phyloP scores from a whole-genome alignment of 2,888 invertebrate species.

The Rhaphigaster nebulosa region DNA sequence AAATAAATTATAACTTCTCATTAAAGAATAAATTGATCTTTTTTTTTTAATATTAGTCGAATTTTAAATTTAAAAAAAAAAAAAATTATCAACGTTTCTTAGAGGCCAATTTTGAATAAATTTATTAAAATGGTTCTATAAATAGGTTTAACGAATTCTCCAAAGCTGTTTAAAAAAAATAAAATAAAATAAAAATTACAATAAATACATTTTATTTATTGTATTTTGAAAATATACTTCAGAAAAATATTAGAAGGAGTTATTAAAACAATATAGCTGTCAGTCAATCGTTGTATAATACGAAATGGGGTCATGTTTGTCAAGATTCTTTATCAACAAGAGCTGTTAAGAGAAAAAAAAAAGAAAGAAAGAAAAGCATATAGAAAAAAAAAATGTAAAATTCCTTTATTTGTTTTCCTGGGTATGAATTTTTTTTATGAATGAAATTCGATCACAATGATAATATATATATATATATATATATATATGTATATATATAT shows the following conservation, averaged over 20 bases:
- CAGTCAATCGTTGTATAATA: slow-evolving; percentile 10
- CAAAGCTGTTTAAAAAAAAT: no score
- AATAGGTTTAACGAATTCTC: no score
- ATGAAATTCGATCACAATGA: not conserved
- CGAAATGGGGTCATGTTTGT: slow-evolving; percentile 57
- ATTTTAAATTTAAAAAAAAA: no score
- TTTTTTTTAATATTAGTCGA: no score
- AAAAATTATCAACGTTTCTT: no score
- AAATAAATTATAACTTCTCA: no score
- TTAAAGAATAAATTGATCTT: no score
- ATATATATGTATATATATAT: not conserved
- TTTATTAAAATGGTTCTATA: no score
- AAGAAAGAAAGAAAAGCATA: not conserved
- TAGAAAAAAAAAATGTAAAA: not conserved
- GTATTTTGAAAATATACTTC: not conserved
- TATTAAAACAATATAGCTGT: slow-evolving; percentile 10
- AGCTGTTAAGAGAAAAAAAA: slow-evolving; percentile 24
- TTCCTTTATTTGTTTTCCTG: not conserved
- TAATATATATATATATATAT: not conserved
- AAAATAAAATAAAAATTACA: no score
- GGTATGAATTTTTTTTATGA: not conserved
- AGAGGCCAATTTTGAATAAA: no score
- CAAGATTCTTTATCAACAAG: slow-evolving; percentile 51
- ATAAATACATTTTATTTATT: not conserved
- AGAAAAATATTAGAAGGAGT: not conserved